Evolutionary conservation across 2,797 vertebrate genomes (phyloP), one percentile per base, ranked within the genome.

Genomic region (Austrolebias charrua): DNA sequence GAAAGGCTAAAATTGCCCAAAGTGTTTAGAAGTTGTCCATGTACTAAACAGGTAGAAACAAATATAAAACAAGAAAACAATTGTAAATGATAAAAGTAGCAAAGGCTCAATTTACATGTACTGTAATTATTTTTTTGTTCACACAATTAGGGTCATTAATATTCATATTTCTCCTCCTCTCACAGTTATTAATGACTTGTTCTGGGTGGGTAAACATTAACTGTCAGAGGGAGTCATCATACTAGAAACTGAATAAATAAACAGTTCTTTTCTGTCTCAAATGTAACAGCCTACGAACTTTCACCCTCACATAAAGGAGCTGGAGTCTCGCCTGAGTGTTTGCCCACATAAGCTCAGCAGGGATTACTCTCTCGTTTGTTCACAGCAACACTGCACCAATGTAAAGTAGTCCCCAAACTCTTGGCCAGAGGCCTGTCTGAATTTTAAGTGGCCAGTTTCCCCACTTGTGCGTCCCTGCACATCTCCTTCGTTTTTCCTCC

Each of bases 401-500:
- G 90, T 91, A 91, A 93, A 93, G 89, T 89, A 91, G 91, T 69
- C 73, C 79, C 78, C 55, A 82, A 90, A 86, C 87, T 71, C 78
- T 88, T 92, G 92, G 90, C 88, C 57, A 12, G 53, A 47, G 63
- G 88, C 91, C 91, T 66, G 24, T 62, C 35, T 89, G 92, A 91
- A 92, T 93, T 87, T 92, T 88, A 93, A 93, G 89, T 88, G 84
- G 80, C 79, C 84, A 49, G 69, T 90, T 86, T 81, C 66, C 69
- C 75, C 68, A 73, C 75, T 87, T 87, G 84, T 80, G 79, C 70
- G 59, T 87, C 78, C 60, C 46, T 48, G 59, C 75, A 86, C 82
- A 87, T 86, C 78, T 77, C 73, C 42, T 68, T 75, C 65, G 75
- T 73, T 65, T 63, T 74, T 31, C 57, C 59, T 71, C 59, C 24